These are phyloP conservation scores for Oxystoma pomonae DNA, from an alignment of 2,888 invertebrate genomes.

Conservation along the genomic window DNA sequence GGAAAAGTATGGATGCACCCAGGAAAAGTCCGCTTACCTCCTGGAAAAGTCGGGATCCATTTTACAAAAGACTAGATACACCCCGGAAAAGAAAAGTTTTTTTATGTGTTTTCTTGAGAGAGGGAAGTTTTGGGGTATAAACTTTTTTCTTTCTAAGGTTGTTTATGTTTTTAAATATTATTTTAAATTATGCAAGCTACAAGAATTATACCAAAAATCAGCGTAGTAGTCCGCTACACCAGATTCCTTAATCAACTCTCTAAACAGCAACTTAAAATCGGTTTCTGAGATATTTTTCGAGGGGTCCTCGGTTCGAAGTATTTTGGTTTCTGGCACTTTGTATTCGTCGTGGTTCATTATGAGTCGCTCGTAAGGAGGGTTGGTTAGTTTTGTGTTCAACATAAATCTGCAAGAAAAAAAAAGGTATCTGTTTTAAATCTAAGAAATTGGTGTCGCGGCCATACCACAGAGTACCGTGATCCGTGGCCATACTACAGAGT, in stretches of 20 bases:
- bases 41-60: too few relatives aligned
- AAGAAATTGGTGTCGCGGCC: too few relatives aligned
- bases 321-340: slow-evolving; percentile 11
- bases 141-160: too few relatives aligned
- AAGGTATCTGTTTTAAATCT: slow-evolving; percentile 9
- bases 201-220: slow-evolving; percentile 37
- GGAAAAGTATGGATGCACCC: too few relatives aligned
- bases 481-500: too few relatives aligned
- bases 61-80: too few relatives aligned
- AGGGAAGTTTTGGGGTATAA: too few relatives aligned
- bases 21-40: too few relatives aligned
- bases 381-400: slow-evolving; percentile 20
- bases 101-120: too few relatives aligned
- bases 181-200: slow-evolving; percentile 28
- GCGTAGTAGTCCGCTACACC: slow-evolving; percentile 35
- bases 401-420: slow-evolving; percentile 27
- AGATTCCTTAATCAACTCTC: slow-evolving; percentile 20
- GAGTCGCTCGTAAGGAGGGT: slow-evolving; percentile 23
- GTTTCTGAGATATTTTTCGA: slow-evolving; percentile 29
- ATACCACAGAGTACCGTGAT: too few relatives aligned
- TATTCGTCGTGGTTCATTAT: slow-evolving; percentile 21
- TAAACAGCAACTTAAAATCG: slow-evolving; percentile 34
- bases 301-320: slow-evolving; percentile 24
- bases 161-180: too few relatives aligned
- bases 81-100: too few relatives aligned